Evolutionary conservation across 2,888 invertebrate species (phyloP), one percentile per base, ranked within the genome.

Genomic region (Stenchaetothrips biformis): DNA sequence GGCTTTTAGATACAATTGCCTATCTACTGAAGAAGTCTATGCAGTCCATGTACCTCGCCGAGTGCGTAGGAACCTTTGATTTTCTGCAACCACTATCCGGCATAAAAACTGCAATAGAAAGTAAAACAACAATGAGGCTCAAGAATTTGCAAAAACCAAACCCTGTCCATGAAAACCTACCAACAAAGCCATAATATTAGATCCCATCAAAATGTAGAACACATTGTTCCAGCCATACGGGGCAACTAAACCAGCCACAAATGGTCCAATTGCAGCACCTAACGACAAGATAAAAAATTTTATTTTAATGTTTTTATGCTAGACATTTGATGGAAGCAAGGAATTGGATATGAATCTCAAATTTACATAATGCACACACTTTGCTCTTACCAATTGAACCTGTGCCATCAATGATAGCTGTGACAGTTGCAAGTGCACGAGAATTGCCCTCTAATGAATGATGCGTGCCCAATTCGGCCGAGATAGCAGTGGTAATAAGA

Each of bases 341-440:
- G 18, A 79, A 16, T 13, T 25, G 74, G 21, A 21, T 67, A n/a
- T n/a, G 67, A 21, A 79, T 27, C 47, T 79, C 48, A 48, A 37
- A 47, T 2, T 37, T 37, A 37, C 4, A 37, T 37, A 37, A 78
- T 18, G 80, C 27, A 27, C 27, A 27, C 48, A 48, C 79, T 37
- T 77, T 1, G 37, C 37, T 81, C 84, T 85, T 82, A 92, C 93
- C 95, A 81, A 95, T 91, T 82, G 95, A 95, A 9, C 98, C 98
- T 0, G 98, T 98, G 78, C 98, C 98, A 87, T 98, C 98, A 78
- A 98, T 98, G 84, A 98, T 97, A 37, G 98, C 96, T 0, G 98
- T 96, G n/a, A 98, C 98, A 0, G 98, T 98, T 9, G 98, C 97
- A 81, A 98, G 87, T 7, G 98, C 98, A 85, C 93, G 94, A 0